Conservation (phyloP, 2,113 vertebrate species). For the Lepus timidus region DNA sequence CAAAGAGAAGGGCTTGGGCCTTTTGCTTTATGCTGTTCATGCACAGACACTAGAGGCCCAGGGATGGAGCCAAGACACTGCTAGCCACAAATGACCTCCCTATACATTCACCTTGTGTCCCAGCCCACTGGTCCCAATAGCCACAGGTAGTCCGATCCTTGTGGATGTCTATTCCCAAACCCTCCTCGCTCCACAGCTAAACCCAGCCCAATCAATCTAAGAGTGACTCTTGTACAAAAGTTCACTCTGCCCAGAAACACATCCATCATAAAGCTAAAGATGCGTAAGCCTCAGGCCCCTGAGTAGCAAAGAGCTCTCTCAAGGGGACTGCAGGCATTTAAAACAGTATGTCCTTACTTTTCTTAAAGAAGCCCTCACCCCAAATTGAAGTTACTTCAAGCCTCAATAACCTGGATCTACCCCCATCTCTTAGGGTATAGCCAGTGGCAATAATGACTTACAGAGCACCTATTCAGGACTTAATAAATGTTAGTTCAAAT, state of each 20-base stretch:
- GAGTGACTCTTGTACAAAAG: background rate
- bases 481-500: background rate
- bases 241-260: background rate
- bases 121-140: background rate
- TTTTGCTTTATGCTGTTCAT: background rate
- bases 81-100: background rate
- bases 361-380: background rate
- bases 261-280: background rate
- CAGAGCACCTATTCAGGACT: background rate
- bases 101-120: background rate
- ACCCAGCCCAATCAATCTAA: background rate
- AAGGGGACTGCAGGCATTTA: background rate
- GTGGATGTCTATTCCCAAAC: background rate
- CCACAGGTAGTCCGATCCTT: background rate
- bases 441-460: background rate
- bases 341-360: background rate
- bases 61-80: background rate
- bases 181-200: background rate
- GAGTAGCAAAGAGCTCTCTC: background rate
- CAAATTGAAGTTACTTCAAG: background rate
- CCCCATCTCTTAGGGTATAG: background rate
- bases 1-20: background rate
- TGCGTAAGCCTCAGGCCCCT: background rate
- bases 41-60: background rate
- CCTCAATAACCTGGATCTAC: background rate